Conservation (phyloP, 2,888 invertebrate species). For the Zonitis immaculata region DNA sequence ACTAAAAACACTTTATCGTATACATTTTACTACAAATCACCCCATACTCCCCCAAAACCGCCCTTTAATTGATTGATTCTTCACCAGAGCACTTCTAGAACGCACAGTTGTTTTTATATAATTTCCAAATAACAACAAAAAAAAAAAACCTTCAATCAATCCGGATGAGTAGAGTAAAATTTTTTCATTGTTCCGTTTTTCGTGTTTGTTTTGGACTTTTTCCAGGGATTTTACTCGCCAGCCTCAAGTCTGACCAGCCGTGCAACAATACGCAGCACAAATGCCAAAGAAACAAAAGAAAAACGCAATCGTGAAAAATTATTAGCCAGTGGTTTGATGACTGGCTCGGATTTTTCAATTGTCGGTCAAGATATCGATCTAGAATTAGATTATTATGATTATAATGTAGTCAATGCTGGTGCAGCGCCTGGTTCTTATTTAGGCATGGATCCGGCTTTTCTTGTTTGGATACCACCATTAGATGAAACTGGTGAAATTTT, state of each 20-base stretch:
- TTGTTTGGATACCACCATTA: constrained; percentile 82
- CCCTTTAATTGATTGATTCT: constrained; percentile 11
- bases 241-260: constrained; percentile 63
- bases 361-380: constrained; percentile 68
- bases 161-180: not conserved
- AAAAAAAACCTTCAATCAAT: not conserved
- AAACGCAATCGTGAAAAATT: constrained; percentile 68
- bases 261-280: constrained; percentile 61
- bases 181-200: too few relatives aligned
- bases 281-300: constrained; percentile 73
- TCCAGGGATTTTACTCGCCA: constrained; percentile 68
- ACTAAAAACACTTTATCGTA: constrained; percentile 3
- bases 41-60: too few relatives aligned
- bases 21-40: too few relatives aligned
- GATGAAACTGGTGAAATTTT: constrained; percentile 64
- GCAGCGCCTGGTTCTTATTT: constrained; percentile 82
- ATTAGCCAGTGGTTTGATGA: constrained; percentile 55
- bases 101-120: constrained; percentile 10
- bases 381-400: constrained; percentile 84
- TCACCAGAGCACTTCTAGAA: constrained; percentile 41
- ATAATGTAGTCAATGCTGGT: constrained; percentile 78
- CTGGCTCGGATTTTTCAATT: constrained; percentile 72
- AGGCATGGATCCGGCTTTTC: constrained; percentile 84
- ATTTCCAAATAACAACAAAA: not conserved
- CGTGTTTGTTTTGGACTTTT: too few relatives aligned